Base-by-base conservation (phyloP, 2,113 vertebrate genomes). In the Thomomys bottae region DNA sequence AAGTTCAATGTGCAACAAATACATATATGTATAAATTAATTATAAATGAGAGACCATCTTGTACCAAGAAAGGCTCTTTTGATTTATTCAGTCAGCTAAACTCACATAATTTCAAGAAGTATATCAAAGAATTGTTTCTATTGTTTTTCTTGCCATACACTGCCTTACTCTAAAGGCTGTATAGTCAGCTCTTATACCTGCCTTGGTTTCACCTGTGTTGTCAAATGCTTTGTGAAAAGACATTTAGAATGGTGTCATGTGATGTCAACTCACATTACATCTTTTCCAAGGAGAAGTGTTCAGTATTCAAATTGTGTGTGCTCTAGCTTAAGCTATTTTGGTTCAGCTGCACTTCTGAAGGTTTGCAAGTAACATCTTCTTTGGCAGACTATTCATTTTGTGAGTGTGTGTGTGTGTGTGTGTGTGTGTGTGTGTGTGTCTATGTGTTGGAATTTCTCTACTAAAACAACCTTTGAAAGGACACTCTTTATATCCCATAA, bases 181-280 rank as follows among this genome's bases (percentile, higher is more conserved):
- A 14, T 66, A 90, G 54, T 23, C 49, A 84, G 63, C 73, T 61
- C 14, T 61, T 45, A 12, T 84, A 84, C 90, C 92, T 93, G 87
- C 90, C 92, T 93, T 78, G 68, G 84, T 96, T 94, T 95, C 11
- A 96, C 28, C 57, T 84, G 73, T 12, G 82, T 95, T 96, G 64
- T 95, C 87, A 96, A 94, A 89, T 92, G 54, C 49, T 96, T 93
- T 94, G 59, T 94, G 85, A 95, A 94, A 72, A 93, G 72, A 86
- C 91, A 89, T 4, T 95, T 89, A 84, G 87, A 95, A 92, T 4
- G 28, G 75, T n/a, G 90, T 63, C 84, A 15, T 12, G 42, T 89
- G 95, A 89, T 90, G 61, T 94, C 92, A 96, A 24, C 78, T 94
- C 93, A n/a, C 92, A 95, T 94, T 96, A 96, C 84, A 76, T 92